Conservation (phyloP, 2,113 vertebrate species). For the Illadopsis cleaveri region DNA sequence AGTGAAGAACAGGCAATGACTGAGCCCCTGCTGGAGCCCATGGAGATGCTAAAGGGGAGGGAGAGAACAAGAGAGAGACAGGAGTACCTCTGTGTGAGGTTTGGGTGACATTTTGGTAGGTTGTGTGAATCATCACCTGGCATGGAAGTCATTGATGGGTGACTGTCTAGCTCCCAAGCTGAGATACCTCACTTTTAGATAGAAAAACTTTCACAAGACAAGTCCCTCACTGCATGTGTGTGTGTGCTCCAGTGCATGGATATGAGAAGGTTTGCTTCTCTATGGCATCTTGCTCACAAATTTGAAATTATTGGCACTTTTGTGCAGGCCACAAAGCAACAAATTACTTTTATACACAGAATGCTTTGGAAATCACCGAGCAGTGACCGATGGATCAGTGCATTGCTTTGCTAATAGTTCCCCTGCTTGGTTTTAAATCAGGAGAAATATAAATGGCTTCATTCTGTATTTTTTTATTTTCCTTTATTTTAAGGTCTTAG, state of each 20-base stretch:
- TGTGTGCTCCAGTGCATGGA: accelerated
- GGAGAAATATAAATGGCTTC: slow-evolving; percentile 27
- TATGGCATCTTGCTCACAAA: neutral
- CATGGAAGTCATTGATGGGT: neutral
- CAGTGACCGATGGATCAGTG: neutral
- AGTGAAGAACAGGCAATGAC: neutral
- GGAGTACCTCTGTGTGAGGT: neutral
- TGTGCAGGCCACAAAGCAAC: neutral
- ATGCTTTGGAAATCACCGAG: neutral
- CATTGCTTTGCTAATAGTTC: neutral
- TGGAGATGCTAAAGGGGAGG: neutral
- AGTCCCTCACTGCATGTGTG: accelerated
- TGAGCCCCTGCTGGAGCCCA: neutral
- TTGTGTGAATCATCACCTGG: neutral
- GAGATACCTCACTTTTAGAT: neutral
- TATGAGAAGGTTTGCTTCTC: neutral
- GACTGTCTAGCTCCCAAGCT: neutral
- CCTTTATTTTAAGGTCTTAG: neutral
- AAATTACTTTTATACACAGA: slow-evolving; percentile 4
- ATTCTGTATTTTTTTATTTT: slow-evolving; percentile 25
- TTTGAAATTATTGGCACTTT: neutral
- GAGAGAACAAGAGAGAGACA: neutral
- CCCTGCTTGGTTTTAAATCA: neutral
- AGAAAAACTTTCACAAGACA: neutral
- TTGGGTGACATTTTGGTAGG: neutral